These are phyloP conservation scores for Pyxicephalus adspersus DNA, from an alignment of 2,113 vertebrate species.

Conservation along the genomic window DNA sequence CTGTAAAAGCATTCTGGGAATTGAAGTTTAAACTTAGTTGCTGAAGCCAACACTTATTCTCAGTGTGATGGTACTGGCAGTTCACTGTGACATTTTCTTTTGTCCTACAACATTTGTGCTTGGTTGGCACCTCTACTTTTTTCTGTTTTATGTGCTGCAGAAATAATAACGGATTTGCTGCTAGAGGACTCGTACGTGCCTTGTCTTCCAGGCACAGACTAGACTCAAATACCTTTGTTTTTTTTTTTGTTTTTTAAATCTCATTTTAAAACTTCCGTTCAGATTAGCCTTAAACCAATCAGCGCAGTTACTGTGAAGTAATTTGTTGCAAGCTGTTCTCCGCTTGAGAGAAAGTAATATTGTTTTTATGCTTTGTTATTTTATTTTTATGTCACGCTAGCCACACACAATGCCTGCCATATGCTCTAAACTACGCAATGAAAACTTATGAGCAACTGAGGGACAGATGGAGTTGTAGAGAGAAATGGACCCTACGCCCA, in stretches of 20 bases:
- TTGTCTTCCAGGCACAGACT: neutral
- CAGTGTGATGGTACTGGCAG: no score
- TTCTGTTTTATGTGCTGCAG: slow-evolving; percentile 15
- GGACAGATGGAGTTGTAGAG: slow-evolving; percentile 22
- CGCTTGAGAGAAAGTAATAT: slow-evolving; percentile 53
- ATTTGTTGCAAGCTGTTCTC: slow-evolving; percentile 46
- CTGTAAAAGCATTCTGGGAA: neutral
- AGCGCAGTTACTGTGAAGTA: slow-evolving; percentile 6
- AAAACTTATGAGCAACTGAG: slow-evolving; percentile 38
- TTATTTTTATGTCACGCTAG: slow-evolving; percentile 46
- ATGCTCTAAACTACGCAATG: slow-evolving; percentile 42
- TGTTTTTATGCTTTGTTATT: slow-evolving; percentile 51
- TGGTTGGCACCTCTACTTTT: neutral
- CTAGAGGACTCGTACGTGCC: neutral
- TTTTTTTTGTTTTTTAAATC: slow-evolving; percentile 5
- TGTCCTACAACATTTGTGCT: neutral
- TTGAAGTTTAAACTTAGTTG: neutral
- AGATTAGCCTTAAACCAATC: slow-evolving; percentile 46
- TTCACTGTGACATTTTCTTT: slow-evolving; percentile 6
- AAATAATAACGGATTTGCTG: slow-evolving; percentile 1
- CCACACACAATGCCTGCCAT: slow-evolving; percentile 38
- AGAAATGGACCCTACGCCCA: slow-evolving; percentile 15
- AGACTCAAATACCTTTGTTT: slow-evolving; percentile 5
- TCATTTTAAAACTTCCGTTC: slow-evolving; percentile 18
- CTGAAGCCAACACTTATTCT: slow-evolving; percentile 1